phyloP scores from a whole-genome alignment of 1,140 invertebrate genomes.

The Leptopilina boulardi region DNA sequence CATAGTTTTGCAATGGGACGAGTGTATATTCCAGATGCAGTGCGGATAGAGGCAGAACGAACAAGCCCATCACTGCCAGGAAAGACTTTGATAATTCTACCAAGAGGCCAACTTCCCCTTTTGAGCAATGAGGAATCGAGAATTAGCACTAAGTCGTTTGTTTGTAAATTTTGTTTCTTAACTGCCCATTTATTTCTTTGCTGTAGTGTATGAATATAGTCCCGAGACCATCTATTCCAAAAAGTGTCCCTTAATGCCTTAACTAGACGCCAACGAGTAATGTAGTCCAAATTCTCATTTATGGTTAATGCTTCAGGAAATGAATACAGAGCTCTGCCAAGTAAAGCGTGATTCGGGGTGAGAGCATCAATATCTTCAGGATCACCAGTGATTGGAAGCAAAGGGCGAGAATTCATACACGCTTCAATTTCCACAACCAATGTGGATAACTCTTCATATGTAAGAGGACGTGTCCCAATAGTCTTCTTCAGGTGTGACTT shows the following conservation, averaged over 20 bases:
- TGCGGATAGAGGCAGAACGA: background rate
- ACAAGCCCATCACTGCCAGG: slow-evolving; percentile 20
- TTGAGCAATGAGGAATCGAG: background rate
- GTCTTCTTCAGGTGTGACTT: slow-evolving; percentile 52
- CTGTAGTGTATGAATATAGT: slow-evolving; percentile 10
- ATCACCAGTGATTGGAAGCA: background rate
- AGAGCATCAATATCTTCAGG: background rate
- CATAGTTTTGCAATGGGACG: slow-evolving; percentile 6
- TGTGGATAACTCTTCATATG: slow-evolving; percentile 55
- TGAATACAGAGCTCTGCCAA: background rate
- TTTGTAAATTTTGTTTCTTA: background rate
- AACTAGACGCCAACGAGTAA: slow-evolving; percentile 3
- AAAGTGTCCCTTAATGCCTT: background rate
- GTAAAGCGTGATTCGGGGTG: slow-evolving; percentile 36
- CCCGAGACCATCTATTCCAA: slow-evolving; percentile 17
- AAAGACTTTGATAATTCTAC: background rate
- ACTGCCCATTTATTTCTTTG: slow-evolving; percentile 32
- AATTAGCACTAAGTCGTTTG: background rate
- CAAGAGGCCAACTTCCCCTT: background rate
- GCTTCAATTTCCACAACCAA: slow-evolving; percentile 46
- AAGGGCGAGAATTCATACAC: slow-evolving; percentile 55
- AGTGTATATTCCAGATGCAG: background rate
- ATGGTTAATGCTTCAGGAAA: background rate
- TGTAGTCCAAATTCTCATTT: background rate
- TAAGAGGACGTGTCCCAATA: slow-evolving; percentile 29